These are phyloP conservation scores for Shinisaurus crocodilurus DNA, from an alignment of 2,113 vertebrate genomes.

Conservation along the genomic window DNA sequence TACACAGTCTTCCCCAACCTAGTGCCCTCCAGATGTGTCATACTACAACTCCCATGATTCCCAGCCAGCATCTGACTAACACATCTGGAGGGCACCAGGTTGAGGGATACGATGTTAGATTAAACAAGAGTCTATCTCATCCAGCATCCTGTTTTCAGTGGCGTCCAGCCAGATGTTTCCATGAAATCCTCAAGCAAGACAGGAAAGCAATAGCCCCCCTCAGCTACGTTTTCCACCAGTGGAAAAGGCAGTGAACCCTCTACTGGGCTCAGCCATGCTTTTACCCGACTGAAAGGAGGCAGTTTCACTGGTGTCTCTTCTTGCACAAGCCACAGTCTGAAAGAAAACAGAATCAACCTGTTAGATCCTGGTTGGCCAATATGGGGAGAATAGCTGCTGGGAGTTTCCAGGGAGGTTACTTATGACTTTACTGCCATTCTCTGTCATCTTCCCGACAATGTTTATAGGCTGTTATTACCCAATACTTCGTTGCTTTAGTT, in stretches of 20 bases:
- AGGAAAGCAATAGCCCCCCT: too few relatives aligned
- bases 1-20: too few relatives aligned
- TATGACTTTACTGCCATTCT: not conserved
- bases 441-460: not conserved
- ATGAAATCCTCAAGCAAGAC: too few relatives aligned
- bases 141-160: too few relatives aligned
- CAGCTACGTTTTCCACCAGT: not conserved
- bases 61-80: too few relatives aligned
- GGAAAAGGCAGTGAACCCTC: not conserved
- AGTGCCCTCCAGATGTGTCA: too few relatives aligned
- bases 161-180: too few relatives aligned
- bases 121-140: too few relatives aligned
- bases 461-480: not conserved
- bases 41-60: too few relatives aligned
- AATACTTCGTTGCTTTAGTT: not conserved
- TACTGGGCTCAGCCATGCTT: not conserved
- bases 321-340: not conserved
- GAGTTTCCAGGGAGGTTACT: conserved; percentile 9
- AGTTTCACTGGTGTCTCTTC: not conserved
- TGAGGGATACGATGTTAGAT: too few relatives aligned
- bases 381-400: not conserved
- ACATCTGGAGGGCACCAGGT: too few relatives aligned
- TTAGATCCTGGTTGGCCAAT: conserved; percentile 2
- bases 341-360: not conserved
- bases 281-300: not conserved